Evolutionary conservation across 2,888 invertebrate genomes (phyloP).

Genomic region (Melieria omissa): DNA sequence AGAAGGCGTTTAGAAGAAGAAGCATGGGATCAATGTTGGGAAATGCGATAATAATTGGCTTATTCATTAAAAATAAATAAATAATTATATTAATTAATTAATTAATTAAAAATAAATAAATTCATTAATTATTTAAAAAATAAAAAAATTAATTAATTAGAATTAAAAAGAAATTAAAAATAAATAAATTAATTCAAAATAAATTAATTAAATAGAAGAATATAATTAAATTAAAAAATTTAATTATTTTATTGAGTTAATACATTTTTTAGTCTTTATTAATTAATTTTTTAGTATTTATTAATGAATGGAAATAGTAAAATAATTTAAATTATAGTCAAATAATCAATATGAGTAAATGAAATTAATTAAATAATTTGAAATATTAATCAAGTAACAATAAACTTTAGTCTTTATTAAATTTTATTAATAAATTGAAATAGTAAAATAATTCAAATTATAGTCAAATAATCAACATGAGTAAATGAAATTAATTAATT

Average conservation of each 20-base stretch:
- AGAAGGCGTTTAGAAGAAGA: too few species aligned
- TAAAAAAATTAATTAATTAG: background rate
- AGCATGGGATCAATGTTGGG: background rate
- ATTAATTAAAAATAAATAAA: background rate
- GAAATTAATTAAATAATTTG: background rate
- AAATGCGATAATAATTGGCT: background rate
- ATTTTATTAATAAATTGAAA: background rate
- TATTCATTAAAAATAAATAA: background rate
- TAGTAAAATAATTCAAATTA: background rate
- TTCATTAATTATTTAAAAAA: background rate
- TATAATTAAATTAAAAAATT: background rate
- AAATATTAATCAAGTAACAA: background rate
- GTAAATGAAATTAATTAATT: background rate
- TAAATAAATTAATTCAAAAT: background rate
- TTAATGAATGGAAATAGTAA: background rate
- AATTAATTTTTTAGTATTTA: background rate
- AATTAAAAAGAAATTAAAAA: background rate
- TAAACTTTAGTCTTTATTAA: background rate
- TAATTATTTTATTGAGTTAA: background rate
- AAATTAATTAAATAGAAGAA: background rate
- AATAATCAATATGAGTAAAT: background rate
- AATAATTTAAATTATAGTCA: background rate
- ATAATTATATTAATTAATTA: background rate
- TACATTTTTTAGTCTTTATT: too few species aligned
- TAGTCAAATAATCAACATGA: background rate